phyloP scores from a whole-genome alignment of 1,140 invertebrate genomes.

The Aphidius ervi region DNA sequence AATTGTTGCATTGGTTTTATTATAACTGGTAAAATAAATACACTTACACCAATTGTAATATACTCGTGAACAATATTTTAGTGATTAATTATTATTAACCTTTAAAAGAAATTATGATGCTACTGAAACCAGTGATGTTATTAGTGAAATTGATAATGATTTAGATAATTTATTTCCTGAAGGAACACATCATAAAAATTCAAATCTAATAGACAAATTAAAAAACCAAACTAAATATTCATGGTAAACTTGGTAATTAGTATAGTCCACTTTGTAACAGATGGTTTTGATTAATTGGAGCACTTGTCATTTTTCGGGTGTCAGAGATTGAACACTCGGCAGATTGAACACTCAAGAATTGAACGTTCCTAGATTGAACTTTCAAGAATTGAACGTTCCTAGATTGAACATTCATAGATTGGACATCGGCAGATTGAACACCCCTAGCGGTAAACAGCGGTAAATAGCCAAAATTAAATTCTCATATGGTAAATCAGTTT shows the following conservation, averaged over 20 bases:
- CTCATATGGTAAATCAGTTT: too few relatives aligned
- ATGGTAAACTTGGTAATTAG: constrained; percentile 87
- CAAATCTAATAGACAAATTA: constrained; percentile 48
- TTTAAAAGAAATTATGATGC: constrained; percentile 55
- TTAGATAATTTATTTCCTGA: constrained; percentile 83
- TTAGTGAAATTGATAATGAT: constrained; percentile 62
- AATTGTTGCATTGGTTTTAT: constrained; percentile 86
- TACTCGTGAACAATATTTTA: constrained; percentile 74
- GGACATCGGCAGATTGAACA: too few relatives aligned
- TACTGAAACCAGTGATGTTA: constrained; percentile 46
- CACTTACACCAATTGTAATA: constrained; percentile 92
- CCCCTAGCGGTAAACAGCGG: too few relatives aligned
- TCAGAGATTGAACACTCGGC: too few relatives aligned
- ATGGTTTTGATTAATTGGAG: constrained; percentile 86
- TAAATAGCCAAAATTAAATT: too few relatives aligned
- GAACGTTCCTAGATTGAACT: too few relatives aligned
- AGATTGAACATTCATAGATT: too few relatives aligned
- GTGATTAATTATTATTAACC: constrained; percentile 40
- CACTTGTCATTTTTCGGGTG: constrained; percentile 39
- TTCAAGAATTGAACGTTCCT: too few relatives aligned
- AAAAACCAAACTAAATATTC: constrained; percentile 61
- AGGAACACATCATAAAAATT: constrained; percentile 75
- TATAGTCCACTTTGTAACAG: constrained; percentile 89
- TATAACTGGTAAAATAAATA: constrained; percentile 89
- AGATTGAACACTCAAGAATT: too few relatives aligned